A percentile compares a stretch with the other conserved stretches of the same genome.
These are phyloP conservation scores for Phalacrocorax carbo DNA, from an alignment of 2,113 vertebrate species.

Conservation along the genomic window DNA sequence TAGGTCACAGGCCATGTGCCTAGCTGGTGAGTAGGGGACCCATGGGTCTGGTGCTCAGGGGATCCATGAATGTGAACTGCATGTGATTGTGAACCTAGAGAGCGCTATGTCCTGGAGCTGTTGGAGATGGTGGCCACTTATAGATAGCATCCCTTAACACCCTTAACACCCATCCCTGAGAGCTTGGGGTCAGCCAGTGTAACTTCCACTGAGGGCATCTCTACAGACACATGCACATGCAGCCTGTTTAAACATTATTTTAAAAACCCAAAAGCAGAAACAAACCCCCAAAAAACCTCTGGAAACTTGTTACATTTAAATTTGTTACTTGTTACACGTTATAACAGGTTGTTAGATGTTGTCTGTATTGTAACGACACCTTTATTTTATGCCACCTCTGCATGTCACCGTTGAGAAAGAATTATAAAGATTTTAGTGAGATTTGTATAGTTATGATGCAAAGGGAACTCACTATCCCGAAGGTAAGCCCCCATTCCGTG, in stretches of 20 bases:
- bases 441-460: neutral
- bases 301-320: neutral
- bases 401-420: neutral
- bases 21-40: neutral
- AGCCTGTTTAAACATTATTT: neutral
- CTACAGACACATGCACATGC: neutral
- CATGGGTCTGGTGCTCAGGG: neutral
- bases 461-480: neutral
- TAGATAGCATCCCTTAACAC: neutral
- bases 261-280: neutral
- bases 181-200: neutral
- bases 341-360: neutral
- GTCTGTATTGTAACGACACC: neutral
- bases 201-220: neutral
- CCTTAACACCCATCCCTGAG: neutral
- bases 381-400: neutral
- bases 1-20: neutral
- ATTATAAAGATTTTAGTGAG: neutral
- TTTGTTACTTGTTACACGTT: neutral
- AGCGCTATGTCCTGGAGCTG: neutral
- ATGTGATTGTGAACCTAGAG: neutral
- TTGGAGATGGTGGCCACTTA: neutral
- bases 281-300: neutral
- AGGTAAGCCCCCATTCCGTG: fast-evolving
- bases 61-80: neutral